Conservation (phyloP, 2,113 vertebrate genomes). For the Microtus oregoni region DNA sequence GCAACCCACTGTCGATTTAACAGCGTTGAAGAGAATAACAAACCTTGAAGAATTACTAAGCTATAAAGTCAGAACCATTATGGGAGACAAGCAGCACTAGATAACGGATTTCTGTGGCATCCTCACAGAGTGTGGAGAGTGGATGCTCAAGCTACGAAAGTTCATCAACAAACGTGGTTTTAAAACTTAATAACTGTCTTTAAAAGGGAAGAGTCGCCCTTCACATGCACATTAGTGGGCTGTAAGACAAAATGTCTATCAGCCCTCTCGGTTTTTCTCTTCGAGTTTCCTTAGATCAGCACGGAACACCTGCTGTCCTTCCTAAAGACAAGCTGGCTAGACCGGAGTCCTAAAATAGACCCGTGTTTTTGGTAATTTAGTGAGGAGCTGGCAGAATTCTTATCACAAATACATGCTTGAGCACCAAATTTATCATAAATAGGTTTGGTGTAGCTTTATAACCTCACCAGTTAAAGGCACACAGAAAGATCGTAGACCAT, state of each 20-base stretch:
- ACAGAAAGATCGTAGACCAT: constrained; percentile 52
- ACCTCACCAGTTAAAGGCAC: constrained; percentile 16
- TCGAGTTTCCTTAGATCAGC: neutral
- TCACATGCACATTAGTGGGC: neutral
- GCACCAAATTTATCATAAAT: constrained; percentile 79
- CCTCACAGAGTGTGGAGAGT: neutral
- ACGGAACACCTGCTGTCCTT: neutral
- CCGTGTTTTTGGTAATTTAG: constrained; percentile 46
- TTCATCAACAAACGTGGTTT: constrained; percentile 41
- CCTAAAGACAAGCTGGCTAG: constrained; percentile 6
- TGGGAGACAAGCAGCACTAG: constrained; percentile 22
- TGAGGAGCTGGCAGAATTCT: constrained; percentile 45
- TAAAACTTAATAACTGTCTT: constrained; percentile 34
- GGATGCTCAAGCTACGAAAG: neutral
- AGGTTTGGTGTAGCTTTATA: constrained; percentile 72
- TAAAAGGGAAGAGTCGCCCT: constrained; percentile 25
- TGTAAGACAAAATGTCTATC: neutral
- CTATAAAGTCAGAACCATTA: constrained; percentile 60
- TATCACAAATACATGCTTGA: constrained; percentile 46
- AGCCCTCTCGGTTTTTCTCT: constrained; percentile 28
- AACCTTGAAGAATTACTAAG: constrained; percentile 47
- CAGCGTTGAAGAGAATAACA: constrained; percentile 40
- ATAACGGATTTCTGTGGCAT: neutral
- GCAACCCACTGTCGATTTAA: neutral
- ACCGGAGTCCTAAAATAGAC: neutral